Evolutionary conservation across 2,113 vertebrate species (phyloP), one percentile per base, ranked within the genome.

Genomic region (Myrmophylax atrothorax): DNA sequence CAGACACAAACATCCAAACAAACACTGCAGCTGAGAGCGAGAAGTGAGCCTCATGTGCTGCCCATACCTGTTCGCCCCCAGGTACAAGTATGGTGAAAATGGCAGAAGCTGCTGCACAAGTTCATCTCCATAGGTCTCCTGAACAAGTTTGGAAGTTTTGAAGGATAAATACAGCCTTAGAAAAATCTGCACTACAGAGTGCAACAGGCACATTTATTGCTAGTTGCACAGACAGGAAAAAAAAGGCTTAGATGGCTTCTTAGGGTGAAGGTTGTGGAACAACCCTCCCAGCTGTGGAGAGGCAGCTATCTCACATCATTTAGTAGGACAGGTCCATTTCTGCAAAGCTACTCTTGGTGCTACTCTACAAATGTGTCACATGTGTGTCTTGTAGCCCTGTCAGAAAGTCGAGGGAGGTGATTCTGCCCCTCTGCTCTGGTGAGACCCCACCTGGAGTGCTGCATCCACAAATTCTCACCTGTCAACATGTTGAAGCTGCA

Each of bases 401-500:
- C 84, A 70, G 33, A n/a, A n/a, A 7, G 18, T 89, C 26, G 33
- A 52, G 28, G 26, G 46, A 82, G 12, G 13, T 4, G 33, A 67
- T 53, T 67, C 46, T 46, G 26, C 9, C 37, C 23, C 60, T 82
- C 37, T 29, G 2, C 37, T 67, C 23, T 60, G 28, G 8, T 9
- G 28, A 82, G 53, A 75, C 8, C 11, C 24, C 38, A 75, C 8
- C 53, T 46, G 46, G 10, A 59, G 23, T n/a, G 37, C 38, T 38
- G 12, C 33, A 46, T n/a, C 15, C 52, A 59, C 16, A 70, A 70
- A 5, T 3, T 94, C 98, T 98, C 94, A 97, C 99, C 99, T 92
- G 99, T 99, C 92, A 99, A 97, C 70, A 99, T 98, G 96, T 98
- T 99, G 97, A 99, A 99, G 96, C 94, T 98, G 97, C 99, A 99